Conservation (phyloP, 2,113 vertebrate species). For the Mesembrinibis cayennensis region DNA sequence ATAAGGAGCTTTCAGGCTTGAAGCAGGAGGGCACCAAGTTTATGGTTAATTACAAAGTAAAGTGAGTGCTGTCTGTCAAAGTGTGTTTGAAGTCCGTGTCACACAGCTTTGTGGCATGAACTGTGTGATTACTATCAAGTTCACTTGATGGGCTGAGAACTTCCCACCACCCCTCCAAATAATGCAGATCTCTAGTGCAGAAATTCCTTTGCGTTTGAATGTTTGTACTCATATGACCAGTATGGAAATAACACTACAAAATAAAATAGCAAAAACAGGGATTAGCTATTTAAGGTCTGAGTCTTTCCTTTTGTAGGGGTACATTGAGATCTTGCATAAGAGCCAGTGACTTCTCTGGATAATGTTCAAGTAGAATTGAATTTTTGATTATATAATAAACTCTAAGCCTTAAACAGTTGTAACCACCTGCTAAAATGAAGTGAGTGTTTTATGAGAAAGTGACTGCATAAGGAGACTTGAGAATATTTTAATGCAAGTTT, state of each 20-base stretch:
- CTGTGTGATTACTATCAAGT: neutral
- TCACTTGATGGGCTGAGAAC: neutral
- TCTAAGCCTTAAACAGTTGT: neutral
- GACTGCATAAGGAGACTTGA: neutral
- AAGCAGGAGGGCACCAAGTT: neutral
- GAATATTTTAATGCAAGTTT: neutral
- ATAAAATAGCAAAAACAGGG: neutral
- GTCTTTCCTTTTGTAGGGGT: neutral
- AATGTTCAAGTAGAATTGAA: neutral
- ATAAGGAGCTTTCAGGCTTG: neutral
- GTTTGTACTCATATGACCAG: neutral
- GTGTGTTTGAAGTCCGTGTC: neutral
- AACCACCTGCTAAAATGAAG: neutral
- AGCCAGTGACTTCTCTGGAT: neutral
- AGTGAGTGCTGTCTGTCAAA: neutral
- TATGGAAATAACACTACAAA: slow-evolving; percentile 25
- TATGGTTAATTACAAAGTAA: neutral
- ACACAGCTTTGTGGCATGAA: neutral
- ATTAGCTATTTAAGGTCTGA: slow-evolving; percentile 7
- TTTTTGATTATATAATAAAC: neutral
- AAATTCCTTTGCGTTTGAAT: neutral
- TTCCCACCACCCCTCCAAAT: neutral
- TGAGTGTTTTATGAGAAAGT: neutral
- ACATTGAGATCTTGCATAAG: neutral
- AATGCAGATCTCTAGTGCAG: neutral